These are phyloP conservation scores for Antheraea pernyi DNA, from an alignment of 1,140 invertebrate species.

Conservation along the genomic window DNA sequence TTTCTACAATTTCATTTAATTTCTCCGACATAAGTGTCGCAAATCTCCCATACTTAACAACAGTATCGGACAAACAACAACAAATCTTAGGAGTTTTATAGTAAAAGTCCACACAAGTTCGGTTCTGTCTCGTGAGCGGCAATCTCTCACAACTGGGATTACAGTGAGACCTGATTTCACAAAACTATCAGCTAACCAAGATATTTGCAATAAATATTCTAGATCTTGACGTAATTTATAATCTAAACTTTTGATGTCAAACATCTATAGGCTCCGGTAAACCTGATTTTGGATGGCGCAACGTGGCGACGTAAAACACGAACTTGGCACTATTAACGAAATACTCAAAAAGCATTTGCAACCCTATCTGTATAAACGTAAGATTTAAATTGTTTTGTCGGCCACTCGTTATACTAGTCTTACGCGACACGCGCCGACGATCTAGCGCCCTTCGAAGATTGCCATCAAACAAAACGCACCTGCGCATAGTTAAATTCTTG, in stretches of 20 bases:
- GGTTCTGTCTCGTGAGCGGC: constrained; percentile 31
- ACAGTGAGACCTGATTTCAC: constrained; percentile 21
- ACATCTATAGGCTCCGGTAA: no score
- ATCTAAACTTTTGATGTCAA: background rate
- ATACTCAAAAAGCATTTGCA: no score
- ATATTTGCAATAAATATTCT: background rate
- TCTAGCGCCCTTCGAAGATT: no score
- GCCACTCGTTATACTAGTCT: no score
- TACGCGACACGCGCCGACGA: no score
- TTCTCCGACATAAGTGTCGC: background rate
- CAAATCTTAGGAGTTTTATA: constrained; percentile 40
- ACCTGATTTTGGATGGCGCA: no score
- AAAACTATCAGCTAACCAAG: constrained; percentile 14
- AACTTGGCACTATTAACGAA: no score
- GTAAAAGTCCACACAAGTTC: constrained; percentile 31
- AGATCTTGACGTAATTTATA: background rate
- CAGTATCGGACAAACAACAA: constrained; percentile 26
- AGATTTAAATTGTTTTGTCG: no score
- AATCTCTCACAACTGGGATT: constrained; percentile 35
- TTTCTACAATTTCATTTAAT: constrained; percentile 1
- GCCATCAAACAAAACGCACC: no score
- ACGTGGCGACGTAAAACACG: no score
- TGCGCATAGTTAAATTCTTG: no score
- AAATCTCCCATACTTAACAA: constrained; percentile 5
- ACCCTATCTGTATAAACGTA: no score